These are phyloP conservation scores for Ormyrus thymus DNA, from an alignment of 2,888 invertebrate species.

Conservation along the genomic window DNA sequence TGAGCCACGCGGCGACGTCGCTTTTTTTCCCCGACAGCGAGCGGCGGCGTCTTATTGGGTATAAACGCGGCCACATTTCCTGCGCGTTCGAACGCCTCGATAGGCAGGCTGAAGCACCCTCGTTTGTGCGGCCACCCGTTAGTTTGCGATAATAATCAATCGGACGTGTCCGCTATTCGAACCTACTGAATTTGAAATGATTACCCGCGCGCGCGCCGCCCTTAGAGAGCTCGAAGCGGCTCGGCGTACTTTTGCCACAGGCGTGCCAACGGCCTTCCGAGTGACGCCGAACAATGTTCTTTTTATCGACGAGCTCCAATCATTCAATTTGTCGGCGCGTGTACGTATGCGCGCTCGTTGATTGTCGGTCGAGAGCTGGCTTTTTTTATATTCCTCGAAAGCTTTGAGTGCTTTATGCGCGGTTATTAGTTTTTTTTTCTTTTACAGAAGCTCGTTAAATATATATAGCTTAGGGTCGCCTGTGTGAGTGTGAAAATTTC, in stretches of 20 bases:
- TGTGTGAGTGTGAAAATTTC: no score
- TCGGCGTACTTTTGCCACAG: not conserved
- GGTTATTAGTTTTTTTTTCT: no score
- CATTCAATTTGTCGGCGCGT: conserved; percentile 34
- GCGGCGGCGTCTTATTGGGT: not conserved
- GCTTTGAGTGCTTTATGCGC: not conserved
- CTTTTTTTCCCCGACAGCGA: not conserved
- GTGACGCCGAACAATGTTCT: conserved; percentile 3
- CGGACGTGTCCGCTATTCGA: conserved; percentile 69
- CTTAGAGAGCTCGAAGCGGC: not conserved
- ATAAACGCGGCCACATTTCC: not conserved
- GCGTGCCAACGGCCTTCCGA: not conserved
- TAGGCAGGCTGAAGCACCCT: conserved; percentile 50
- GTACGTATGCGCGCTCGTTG: not conserved
- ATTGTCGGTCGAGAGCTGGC: not conserved
- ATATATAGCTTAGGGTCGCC: no score
- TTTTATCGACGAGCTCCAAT: conserved; percentile 18
- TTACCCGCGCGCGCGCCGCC: conserved; percentile 56
- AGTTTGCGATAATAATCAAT: conserved; percentile 71
- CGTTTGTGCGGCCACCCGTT: conserved; percentile 64
- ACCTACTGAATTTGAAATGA: conserved; percentile 72
- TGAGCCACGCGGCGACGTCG: not conserved
- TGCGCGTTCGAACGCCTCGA: conserved; percentile 13
- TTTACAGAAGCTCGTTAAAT: no score
- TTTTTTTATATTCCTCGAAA: no score